phyloP scores from a whole-genome alignment of 1,140 invertebrate species.

The Papilio glaucus region DNA sequence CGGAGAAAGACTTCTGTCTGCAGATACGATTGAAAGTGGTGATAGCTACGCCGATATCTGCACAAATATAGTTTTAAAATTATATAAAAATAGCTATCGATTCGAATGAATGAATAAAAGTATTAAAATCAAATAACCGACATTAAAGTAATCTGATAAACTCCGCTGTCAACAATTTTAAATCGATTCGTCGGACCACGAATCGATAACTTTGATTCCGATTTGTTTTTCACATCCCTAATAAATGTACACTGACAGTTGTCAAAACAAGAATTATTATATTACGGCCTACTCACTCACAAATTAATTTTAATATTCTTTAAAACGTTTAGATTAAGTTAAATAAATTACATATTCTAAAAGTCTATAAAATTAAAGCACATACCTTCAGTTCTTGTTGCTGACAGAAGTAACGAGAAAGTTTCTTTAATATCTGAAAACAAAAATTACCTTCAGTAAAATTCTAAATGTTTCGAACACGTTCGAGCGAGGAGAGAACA shows the following conservation, averaged over 20 bases:
- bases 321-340: too few species aligned
- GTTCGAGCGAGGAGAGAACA: too few species aligned
- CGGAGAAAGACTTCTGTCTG: slow-evolving; percentile 43
- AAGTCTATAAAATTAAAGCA: background rate
- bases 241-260: background rate
- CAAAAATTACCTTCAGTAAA: too few species aligned
- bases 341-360: too few species aligned
- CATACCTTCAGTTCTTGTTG: slow-evolving; percentile 46
- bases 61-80: slow-evolving; percentile 26
- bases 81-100: background rate
- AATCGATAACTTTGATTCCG: background rate
- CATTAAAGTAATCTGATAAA: too few species aligned
- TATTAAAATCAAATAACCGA: too few species aligned
- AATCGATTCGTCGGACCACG: too few species aligned
- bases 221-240: background rate
- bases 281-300: too few species aligned
- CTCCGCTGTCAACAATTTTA: too few species aligned
- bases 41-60: slow-evolving; percentile 54
- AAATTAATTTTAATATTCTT: too few species aligned
- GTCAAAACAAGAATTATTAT: background rate
- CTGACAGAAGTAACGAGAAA: slow-evolving; percentile 41
- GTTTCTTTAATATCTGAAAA: slow-evolving; percentile 51
- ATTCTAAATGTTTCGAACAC: too few species aligned
- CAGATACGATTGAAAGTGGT: slow-evolving; percentile 42
- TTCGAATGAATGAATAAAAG: too few species aligned